Evolutionary conservation across 1,140 invertebrate species (phyloP).

Genomic region (Platyscapa corneri): DNA sequence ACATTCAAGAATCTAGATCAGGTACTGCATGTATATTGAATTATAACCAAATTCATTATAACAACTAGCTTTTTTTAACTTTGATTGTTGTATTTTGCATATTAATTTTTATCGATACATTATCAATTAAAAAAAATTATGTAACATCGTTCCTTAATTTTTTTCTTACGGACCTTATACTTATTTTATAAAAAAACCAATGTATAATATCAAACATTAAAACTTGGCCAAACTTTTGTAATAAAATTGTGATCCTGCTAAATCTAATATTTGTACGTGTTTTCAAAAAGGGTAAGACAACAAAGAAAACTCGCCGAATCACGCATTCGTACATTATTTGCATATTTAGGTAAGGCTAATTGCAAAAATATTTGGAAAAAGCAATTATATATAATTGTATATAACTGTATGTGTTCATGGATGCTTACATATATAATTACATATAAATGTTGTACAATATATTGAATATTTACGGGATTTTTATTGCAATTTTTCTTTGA

Average conservation of each 20-base stretch:
- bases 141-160: neutral
- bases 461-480: constrained; percentile 27
- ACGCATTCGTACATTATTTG: constrained; percentile 21
- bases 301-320: constrained; percentile 9
- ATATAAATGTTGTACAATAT: constrained; percentile 18
- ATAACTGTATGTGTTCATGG: constrained; percentile 34
- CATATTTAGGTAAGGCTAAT: neutral
- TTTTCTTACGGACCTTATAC: constrained; percentile 10
- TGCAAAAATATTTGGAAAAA: constrained; percentile 10
- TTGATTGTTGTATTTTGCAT: constrained; percentile 13
- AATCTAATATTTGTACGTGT: constrained; percentile 30
- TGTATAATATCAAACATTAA: constrained; percentile 17
- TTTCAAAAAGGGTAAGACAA: neutral
- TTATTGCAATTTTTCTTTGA: neutral
- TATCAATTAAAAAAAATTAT: constrained; percentile 25
- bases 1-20: neutral
- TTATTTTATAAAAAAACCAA: neutral
- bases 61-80: constrained; percentile 5
- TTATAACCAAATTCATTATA: constrained; percentile 1
- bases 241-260: neutral
- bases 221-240: constrained; percentile 5
- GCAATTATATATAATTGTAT: constrained; percentile 47
- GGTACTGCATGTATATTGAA: neutral
- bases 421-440: neutral
- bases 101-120: constrained; percentile 15